Evolutionary conservation across 2,797 vertebrate species (phyloP).

Genomic region (Chloroceryle amazona): DNA sequence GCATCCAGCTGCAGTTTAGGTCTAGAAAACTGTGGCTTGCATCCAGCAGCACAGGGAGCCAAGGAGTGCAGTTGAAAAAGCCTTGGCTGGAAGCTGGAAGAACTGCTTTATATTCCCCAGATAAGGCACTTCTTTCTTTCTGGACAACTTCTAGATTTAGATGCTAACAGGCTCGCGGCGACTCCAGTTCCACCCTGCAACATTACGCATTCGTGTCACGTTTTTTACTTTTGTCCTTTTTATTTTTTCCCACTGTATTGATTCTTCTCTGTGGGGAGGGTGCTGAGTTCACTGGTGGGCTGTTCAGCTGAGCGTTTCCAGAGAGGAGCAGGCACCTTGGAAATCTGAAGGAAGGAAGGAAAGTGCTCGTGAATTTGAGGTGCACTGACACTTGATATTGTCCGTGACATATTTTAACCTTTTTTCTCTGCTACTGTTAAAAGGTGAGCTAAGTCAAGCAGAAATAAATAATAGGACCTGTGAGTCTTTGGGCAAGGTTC

Average conservation of each 20-base stretch:
- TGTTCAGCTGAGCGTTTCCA: background rate
- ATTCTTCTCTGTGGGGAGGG: background rate
- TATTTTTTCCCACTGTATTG: background rate
- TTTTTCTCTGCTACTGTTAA: background rate
- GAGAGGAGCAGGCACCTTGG: background rate
- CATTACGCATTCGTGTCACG: background rate
- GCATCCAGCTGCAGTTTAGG: background rate
- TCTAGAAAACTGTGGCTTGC: background rate
- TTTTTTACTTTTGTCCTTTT: background rate
- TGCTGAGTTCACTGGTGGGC: background rate
- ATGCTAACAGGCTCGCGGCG: background rate
- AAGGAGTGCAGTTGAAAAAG: background rate
- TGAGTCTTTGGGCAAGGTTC: background rate
- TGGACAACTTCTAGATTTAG: constrained; percentile 34
- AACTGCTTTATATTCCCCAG: background rate
- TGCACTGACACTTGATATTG: background rate
- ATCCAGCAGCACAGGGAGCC: background rate
- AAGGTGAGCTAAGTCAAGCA: background rate
- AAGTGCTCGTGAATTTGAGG: background rate
- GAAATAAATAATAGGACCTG: background rate
- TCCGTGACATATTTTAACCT: background rate
- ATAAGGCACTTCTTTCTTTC: constrained; percentile 16
- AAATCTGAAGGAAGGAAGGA: background rate
- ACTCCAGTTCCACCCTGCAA: background rate
- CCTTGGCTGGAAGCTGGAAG: constrained; percentile 5